A percentile compares a stretch with the other conserved stretches of the same genome.
These are phyloP conservation scores for Dromococcyx pavoninus DNA, from an alignment of 2,797 vertebrate species.

Conservation along the genomic window DNA sequence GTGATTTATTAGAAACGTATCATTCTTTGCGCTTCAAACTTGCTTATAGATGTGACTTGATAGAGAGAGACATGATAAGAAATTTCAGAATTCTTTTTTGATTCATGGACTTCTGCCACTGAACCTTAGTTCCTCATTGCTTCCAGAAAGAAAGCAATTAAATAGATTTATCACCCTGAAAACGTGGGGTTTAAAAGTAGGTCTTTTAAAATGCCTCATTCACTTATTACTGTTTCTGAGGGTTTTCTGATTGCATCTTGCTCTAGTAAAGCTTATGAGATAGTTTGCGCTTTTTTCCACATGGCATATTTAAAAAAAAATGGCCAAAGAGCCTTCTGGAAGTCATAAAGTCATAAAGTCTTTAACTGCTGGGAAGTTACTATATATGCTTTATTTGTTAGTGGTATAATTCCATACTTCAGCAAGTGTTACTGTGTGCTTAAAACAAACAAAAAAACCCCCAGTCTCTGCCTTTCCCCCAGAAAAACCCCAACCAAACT, in stretches of 20 bases:
- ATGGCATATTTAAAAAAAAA: not conserved
- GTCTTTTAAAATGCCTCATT: not conserved
- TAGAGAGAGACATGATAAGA: not conserved
- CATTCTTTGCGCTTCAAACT: not conserved
- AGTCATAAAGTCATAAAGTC: not conserved
- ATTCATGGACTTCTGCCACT: not conserved
- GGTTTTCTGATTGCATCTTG: not conserved
- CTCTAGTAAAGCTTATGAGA: not conserved
- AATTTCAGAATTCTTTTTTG: not conserved
- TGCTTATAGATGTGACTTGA: not conserved
- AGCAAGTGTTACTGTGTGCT: not conserved
- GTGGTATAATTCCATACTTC: not conserved
- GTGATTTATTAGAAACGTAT: not conserved
- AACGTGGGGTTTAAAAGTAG: not conserved
- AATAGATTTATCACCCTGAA: not conserved
- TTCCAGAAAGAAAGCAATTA: not conserved
- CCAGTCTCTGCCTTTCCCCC: fast-evolving
- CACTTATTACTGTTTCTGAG: not conserved
- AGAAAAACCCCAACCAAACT: not conserved
- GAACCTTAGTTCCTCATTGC: not conserved
- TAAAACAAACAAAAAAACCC: not conserved
- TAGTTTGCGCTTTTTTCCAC: not conserved
- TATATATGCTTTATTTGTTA: not conserved
- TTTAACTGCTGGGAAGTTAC: not conserved
- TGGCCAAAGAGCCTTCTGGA: not conserved